Percentiles rank a stretch among this genome's conserved stretches.
Conservation (phyloP, 2,113 vertebrate genomes). For the Notarius quadriscutis region DNA sequence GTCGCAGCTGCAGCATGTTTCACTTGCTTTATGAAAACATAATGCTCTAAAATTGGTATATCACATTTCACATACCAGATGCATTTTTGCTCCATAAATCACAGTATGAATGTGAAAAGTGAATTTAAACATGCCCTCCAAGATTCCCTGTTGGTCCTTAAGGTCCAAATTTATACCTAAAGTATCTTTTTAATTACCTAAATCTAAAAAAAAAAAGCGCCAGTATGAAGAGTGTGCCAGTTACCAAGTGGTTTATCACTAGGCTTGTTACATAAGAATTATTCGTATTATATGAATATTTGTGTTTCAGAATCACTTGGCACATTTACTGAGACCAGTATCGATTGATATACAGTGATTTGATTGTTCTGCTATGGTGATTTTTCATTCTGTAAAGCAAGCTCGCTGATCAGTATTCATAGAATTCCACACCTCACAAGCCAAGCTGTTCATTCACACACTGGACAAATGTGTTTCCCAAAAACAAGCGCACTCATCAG, state of each 20-base stretch:
- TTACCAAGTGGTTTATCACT: background rate
- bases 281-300: background rate
- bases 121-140: background rate
- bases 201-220: background rate
- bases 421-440: slow-evolving; percentile 4
- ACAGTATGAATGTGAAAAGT: no score
- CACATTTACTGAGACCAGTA: background rate
- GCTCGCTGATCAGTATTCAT: slow-evolving; percentile 39
- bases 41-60: background rate
- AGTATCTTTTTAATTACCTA: background rate
- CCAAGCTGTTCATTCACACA: slow-evolving; percentile 35
- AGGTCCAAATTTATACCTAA: background rate
- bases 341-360: slow-evolving; percentile 7
- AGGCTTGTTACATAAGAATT: background rate
- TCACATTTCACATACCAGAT: background rate
- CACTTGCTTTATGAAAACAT: background rate
- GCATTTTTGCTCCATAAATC: background rate
- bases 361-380: slow-evolving; percentile 15
- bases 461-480: slow-evolving; percentile 22
- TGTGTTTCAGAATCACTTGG: background rate
- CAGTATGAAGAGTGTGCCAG: background rate
- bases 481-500: slow-evolving; percentile 32
- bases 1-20: background rate
- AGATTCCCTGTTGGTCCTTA: background rate
- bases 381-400: slow-evolving; percentile 26